Conservation (phyloP, 2,797 vertebrate genomes). For the Macropus fuliginosus region DNA sequence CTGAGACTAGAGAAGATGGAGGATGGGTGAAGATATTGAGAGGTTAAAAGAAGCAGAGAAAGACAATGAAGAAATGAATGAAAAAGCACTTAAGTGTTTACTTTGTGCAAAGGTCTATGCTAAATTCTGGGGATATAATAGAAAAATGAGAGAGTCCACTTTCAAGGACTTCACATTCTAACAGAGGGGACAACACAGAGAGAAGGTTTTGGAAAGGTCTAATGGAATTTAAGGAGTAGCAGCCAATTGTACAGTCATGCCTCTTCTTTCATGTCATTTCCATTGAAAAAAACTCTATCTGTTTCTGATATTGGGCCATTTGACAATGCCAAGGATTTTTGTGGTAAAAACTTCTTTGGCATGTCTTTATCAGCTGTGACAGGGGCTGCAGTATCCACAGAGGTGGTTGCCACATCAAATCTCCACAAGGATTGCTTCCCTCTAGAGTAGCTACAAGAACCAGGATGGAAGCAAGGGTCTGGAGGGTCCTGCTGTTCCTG, state of each 20-base stretch:
- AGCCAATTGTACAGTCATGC: neutral
- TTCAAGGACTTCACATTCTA: neutral
- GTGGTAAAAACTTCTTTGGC: neutral
- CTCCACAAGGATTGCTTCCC: neutral
- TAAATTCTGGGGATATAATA: neutral
- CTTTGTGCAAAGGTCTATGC: neutral
- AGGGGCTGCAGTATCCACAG: neutral
- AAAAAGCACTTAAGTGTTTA: neutral
- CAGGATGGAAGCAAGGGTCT: neutral
- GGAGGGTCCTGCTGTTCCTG: neutral
- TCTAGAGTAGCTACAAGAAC: neutral
- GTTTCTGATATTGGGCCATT: neutral
- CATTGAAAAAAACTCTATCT: neutral
- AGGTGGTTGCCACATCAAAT: neutral
- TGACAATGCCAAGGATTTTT: neutral
- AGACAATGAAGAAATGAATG: neutral
- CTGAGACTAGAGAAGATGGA: neutral
- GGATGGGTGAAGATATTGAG: neutral
- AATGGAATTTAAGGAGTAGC: neutral
- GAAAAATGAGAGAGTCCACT: neutral
- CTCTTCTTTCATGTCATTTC: neutral
- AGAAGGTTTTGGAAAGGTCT: neutral
- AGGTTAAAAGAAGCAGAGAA: neutral
- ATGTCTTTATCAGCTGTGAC: neutral
- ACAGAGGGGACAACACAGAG: neutral